Evolutionary conservation across 2,113 vertebrate species (phyloP).

Genomic region (Sinocyclocheilus maitianheensis): DNA sequence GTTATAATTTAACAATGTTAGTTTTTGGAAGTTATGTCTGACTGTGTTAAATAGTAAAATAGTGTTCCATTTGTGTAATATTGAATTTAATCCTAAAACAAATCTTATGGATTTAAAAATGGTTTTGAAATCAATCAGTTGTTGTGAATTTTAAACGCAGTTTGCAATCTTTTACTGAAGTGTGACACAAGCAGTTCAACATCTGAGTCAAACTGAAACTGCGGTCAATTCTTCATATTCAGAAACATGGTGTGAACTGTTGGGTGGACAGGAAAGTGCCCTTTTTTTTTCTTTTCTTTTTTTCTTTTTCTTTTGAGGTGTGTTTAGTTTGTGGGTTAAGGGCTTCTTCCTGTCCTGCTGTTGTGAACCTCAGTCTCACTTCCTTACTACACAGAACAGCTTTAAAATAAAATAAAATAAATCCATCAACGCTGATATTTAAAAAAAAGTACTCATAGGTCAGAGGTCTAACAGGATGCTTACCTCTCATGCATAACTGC

Average conservation of each 20-base stretch:
- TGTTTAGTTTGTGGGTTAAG: background rate
- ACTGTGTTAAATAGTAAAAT: too few relatives aligned
- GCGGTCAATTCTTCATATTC: background rate
- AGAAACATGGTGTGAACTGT: background rate
- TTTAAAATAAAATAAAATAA: background rate
- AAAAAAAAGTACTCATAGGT: background rate
- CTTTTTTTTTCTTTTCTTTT: too few relatives aligned
- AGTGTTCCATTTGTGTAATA: too few relatives aligned
- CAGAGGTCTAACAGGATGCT: background rate
- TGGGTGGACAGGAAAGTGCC: background rate
- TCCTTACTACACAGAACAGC: background rate
- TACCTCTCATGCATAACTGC: background rate
- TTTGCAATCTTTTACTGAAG: background rate
- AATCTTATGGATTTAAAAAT: background rate
- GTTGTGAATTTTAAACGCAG: background rate
- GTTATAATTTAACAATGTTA: too few relatives aligned
- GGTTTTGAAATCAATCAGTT: background rate
- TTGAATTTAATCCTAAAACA: too few relatives aligned
- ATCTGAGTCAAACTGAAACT: background rate
- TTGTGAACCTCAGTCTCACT: background rate
- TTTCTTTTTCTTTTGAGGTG: too few relatives aligned
- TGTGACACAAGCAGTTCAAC: background rate
- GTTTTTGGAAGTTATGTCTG: too few relatives aligned
- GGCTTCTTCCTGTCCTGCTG: background rate
- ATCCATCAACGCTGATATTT: background rate